Percentiles rank a stretch among this genome's conserved stretches.
These are phyloP conservation scores for Lumbricus terrestris DNA, from an alignment of 2,888 invertebrate species.

Conservation along the genomic window DNA sequence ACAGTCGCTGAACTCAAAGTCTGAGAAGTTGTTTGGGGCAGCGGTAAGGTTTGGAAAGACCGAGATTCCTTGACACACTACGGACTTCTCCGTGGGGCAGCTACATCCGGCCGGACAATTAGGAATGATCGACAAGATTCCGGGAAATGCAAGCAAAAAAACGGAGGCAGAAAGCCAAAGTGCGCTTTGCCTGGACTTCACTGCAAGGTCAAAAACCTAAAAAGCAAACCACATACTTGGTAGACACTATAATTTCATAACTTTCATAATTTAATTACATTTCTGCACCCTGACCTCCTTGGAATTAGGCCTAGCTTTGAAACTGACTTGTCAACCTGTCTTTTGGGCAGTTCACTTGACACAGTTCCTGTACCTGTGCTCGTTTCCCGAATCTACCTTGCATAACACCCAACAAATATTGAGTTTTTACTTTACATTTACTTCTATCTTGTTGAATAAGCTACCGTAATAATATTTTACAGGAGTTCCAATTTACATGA, in stretches of 20 bases:
- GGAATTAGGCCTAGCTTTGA: no score
- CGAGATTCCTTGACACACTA: neutral
- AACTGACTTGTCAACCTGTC: no score
- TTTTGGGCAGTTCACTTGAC: no score
- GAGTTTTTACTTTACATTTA: no score
- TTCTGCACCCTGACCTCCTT: neutral
- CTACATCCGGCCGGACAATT: neutral
- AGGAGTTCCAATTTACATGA: no score
- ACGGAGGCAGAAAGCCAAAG: neutral
- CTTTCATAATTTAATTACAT: neutral
- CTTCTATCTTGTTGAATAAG: neutral
- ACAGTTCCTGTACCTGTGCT: no score
- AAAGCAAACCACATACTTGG: neutral
- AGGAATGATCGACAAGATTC: neutral
- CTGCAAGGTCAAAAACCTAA: neutral
- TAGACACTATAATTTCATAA: neutral
- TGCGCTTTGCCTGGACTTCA: neutral
- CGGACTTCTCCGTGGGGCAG: neutral
- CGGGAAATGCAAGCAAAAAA: neutral
- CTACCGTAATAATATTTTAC: no score
- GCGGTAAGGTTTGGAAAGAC: neutral
- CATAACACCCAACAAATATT: no score
- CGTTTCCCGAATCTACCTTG: no score
- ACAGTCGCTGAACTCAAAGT: neutral
- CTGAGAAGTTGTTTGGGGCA: neutral